Evolutionary conservation across 2,888 invertebrate genomes (phyloP), one percentile per base, ranked within the genome.

Genomic region (Sturmia bella): DNA sequence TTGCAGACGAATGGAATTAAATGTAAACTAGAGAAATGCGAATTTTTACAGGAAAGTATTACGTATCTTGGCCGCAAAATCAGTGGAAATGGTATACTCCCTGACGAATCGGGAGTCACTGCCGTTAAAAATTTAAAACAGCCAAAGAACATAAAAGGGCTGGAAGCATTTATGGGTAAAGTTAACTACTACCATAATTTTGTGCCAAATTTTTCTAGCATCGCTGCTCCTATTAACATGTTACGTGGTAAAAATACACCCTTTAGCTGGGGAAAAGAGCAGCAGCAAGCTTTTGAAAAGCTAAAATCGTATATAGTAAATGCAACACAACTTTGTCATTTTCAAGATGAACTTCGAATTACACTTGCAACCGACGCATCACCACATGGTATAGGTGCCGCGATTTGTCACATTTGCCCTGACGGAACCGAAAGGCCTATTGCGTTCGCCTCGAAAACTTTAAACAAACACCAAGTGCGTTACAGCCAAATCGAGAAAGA

Each of bases 1-100:
- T 48, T 84, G n/a, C n/a, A 63, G 39, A 57, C 11, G 17, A 83
- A 75, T 54, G 84, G 83, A 9, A 74, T 84, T 17, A 54, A 70
- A 17, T 84, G 74, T 32, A 78, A 78, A 45, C 37, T 52, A 48
- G 17, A 75, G 15, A 73, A 75, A 12, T 75, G 48, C n/a, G 19
- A 48, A 19, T 50, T 66, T 75, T 50, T 66, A 12, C 37, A 66
- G 21, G 13, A 59, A n/a, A 43, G 24, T 52, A 76, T 84, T 3
- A 64, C 80, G 9, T 81, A 81, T 27, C 21, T 82, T 27, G 79
- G n/a, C n/a, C n/a, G n/a, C n/a, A n/a, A n/a, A n/a, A n/a, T n/a
- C n/a, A n/a, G n/a, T n/a, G n/a, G n/a, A n/a, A n/a, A n/a, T n/a
- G n/a, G n/a, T n/a, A n/a, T n/a, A n/a, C n/a, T n/a, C n/a, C n/a